phyloP scores from a whole-genome alignment of 2,888 invertebrate species.

The Balanococcus diminutus region DNA sequence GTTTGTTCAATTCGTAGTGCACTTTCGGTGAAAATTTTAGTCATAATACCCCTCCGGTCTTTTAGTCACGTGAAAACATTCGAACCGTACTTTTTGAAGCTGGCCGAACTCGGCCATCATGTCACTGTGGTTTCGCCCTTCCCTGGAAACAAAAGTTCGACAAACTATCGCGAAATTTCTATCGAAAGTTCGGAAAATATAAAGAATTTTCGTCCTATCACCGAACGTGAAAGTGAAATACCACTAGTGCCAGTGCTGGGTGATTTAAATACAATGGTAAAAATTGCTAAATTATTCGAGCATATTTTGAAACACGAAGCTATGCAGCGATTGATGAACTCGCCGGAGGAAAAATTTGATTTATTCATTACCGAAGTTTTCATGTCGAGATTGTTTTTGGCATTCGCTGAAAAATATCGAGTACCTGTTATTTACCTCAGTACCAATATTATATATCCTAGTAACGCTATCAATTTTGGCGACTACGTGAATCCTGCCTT shows the following conservation, averaged over 20 bases:
- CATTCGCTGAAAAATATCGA: constrained; percentile 69
- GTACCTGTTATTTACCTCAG: constrained; percentile 69
- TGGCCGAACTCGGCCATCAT: constrained; percentile 41
- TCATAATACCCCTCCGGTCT: neutral
- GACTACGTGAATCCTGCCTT: constrained; percentile 43
- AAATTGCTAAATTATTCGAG: neutral
- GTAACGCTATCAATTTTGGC: constrained; percentile 62
- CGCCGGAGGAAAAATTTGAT: constrained; percentile 62
- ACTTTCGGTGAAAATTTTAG: constrained; percentile 24
- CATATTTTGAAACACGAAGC: neutral
- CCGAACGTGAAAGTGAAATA: no score
- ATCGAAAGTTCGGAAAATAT: neutral
- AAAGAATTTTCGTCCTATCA: no score
- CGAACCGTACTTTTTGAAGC: constrained; percentile 26
- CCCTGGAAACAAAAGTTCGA: neutral
- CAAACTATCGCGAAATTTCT: neutral
- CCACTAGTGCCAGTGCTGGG: no score
- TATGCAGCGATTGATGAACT: neutral
- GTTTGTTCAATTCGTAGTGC: neutral
- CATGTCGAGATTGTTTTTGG: constrained; percentile 72
- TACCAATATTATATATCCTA: constrained; percentile 69
- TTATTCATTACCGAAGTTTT: constrained; percentile 74
- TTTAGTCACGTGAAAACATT: constrained; percentile 49
- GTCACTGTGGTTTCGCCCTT: constrained; percentile 45
- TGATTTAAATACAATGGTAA: no score